Base-by-base conservation (phyloP, 2,113 vertebrate species). In the Burhinus bistriatus region DNA sequence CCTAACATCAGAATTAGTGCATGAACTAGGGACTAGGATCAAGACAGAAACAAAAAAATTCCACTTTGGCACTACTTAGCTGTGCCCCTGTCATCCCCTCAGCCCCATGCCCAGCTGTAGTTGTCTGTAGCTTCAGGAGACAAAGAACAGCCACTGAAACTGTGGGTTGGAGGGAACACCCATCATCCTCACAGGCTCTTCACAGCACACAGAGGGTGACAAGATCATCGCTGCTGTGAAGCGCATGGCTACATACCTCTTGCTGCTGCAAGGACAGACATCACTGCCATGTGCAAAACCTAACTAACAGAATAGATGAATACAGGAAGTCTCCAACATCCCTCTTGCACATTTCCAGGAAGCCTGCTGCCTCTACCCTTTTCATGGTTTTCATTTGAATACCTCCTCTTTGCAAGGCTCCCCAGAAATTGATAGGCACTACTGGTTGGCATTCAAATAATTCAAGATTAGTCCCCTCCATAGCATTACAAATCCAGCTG, bases 201-300 rank as follows among this genome's bases (percentile, higher is more conserved):
- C 0, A 3, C 9, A 42, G 42, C 26, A 40, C 57, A 27, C 14
- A 15, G 45, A 66, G n/a, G 30, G 23, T 18, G 40, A 38, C 12
- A 65, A 40, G 66, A 32, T 49, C 47, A 32, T 34, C 3, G 4
- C 18, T 34, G 64, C 51, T 47, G 70, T 11, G 15, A 52, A 23
- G 9, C 0, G 0, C 2, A 1, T 20, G 30, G 40, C 71, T 38
- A 8, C 1, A 0, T 17, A 20, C 17, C 45, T 61, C 15, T 9
- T 25, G 12, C 34, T 27, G 59, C 47, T 62, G 66, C 54, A 45
- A 45, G 44, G 27, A 75, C 42, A 68, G 42, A 27, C 5, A 4
- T 19, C 6, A 26, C 69, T 62, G 47, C 20, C 44, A 49, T 4
- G 27, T 18, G 32, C 32, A 61, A 72, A 66, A 65, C 47, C 40